Evolutionary conservation across 2,888 invertebrate species (phyloP).

Genomic region (Archaeoteleia sp.): DNA sequence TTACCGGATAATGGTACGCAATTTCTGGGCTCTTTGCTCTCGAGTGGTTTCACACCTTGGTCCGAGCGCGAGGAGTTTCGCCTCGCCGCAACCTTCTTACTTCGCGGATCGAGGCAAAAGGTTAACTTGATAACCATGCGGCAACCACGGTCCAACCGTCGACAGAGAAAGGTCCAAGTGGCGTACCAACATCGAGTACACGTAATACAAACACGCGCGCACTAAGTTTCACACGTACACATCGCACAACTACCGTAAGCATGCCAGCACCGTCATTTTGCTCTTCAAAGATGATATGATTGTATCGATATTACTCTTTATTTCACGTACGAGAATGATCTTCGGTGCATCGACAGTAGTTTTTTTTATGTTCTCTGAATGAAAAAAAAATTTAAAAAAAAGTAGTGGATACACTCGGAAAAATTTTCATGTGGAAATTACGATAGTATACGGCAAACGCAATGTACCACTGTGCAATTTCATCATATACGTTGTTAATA

Average conservation of each 20-base stretch:
- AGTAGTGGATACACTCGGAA: no score
- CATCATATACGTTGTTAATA: no score
- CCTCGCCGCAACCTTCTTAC: constrained; percentile 28
- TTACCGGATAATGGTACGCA: constrained; percentile 73
- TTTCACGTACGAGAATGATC: constrained; percentile 40
- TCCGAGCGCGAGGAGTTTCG: constrained; percentile 28
- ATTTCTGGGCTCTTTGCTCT: constrained; percentile 74
- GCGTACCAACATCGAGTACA: constrained; percentile 22
- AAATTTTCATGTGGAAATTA: no score
- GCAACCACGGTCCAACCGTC: constrained; percentile 66
- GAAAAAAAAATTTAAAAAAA: no score
- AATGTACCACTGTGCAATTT: no score
- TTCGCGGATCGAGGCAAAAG: constrained; percentile 67
- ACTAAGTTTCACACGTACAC: constrained; percentile 43
- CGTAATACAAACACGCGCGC: constrained; percentile 48
- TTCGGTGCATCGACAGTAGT: constrained; percentile 30
- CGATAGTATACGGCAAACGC: no score
- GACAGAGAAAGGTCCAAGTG: constrained; percentile 36
- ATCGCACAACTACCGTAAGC: constrained; percentile 36
- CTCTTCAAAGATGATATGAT: constrained; percentile 42
- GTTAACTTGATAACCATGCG: constrained; percentile 74
- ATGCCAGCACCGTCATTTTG: constrained; percentile 43
- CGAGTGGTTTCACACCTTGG: constrained; percentile 74
- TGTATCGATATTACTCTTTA: constrained; percentile 41
- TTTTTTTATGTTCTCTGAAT: no score